phyloP scores from a whole-genome alignment of 2,888 invertebrate genomes.

The Allygus modestus region DNA sequence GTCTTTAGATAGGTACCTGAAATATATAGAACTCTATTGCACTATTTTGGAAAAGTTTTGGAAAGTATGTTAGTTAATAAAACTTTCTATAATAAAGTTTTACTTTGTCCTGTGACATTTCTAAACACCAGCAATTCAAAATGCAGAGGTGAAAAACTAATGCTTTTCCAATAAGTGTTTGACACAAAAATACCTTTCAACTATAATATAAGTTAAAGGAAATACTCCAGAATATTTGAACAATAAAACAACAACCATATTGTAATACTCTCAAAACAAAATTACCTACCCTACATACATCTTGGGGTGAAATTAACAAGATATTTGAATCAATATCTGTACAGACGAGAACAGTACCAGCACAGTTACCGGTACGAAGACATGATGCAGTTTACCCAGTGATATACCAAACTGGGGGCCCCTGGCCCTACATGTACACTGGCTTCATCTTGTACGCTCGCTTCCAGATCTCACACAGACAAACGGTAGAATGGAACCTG shows the following conservation, averaged over 20 bases:
- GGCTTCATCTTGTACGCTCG: conserved; percentile 95
- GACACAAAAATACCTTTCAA: too few relatives aligned
- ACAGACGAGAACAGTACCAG: background rate
- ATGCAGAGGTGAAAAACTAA: too few relatives aligned
- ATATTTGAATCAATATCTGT: background rate
- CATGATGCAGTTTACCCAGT: conserved; percentile 26
- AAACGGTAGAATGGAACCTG: conserved; percentile 96
- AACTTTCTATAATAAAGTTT: too few relatives aligned
- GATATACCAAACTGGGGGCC: conserved; percentile 52
- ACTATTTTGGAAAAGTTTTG: too few relatives aligned
- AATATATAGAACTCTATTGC: too few relatives aligned
- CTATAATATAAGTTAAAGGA: background rate
- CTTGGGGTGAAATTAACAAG: background rate
- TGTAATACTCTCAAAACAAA: background rate
- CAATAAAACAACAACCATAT: background rate
- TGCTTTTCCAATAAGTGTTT: too few relatives aligned
- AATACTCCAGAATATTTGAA: background rate
- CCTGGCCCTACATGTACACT: conserved; percentile 83
- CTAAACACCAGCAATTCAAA: too few relatives aligned
- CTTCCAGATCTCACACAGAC: conserved; percentile 98
- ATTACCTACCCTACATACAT: background rate
- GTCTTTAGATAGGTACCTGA: too few relatives aligned
- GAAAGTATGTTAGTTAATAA: too few relatives aligned
- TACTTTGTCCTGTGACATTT: too few relatives aligned
- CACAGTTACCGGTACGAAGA: too few relatives aligned